Base-by-base conservation (phyloP, 2,888 invertebrate genomes). In the Pristionchus japonicus region DNA sequence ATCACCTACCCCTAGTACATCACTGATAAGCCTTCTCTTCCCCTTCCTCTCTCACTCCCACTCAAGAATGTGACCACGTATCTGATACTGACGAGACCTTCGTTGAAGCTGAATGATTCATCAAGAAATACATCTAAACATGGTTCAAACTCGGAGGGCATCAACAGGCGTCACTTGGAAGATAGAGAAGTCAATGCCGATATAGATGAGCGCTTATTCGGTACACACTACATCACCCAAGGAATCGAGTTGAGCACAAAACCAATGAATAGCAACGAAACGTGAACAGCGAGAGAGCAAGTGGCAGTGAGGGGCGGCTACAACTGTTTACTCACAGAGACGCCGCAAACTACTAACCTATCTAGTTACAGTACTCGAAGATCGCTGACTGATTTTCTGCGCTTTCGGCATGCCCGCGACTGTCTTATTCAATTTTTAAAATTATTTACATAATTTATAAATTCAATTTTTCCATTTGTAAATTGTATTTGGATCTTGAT, bases 21-120 rank as follows among this genome's bases (percentile, higher is more conserved):
- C 80, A 80, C 80, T 80, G 80, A 80, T 80, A 80, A 80, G 43
- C 80, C 13, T 34, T 80, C 47, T 80, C 80, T 67, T 23, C 67
- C n/a, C 17, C 47, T 43, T 47, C 47, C n/a, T 37, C 43, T 80
- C 80, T 80, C 27, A 47, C 74, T 74, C 74, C 34, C 47, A 80
- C 80, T 80, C 70, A 37, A 70, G 37, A 70, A 70, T 70, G 70
- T 70, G 70, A 70, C 70, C 70, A 70, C 70, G 70, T 37, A 70
- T 70, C 70, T 70, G 70, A 70, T 70, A 31, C 31, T 70, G 70
- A 23, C 80, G 47, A 43, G 43, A 80, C 80, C 43, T 47, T 80
- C 80, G 15, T 34, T 34, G 80, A 80, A 80, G n/a, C 23, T 47
- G 47, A 70, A 70, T 70, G 37, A 70, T 7, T 61, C 70, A 34